Evolutionary conservation across 2,797 vertebrate genomes (phyloP).

Genomic region (Taenioides sp.): DNA sequence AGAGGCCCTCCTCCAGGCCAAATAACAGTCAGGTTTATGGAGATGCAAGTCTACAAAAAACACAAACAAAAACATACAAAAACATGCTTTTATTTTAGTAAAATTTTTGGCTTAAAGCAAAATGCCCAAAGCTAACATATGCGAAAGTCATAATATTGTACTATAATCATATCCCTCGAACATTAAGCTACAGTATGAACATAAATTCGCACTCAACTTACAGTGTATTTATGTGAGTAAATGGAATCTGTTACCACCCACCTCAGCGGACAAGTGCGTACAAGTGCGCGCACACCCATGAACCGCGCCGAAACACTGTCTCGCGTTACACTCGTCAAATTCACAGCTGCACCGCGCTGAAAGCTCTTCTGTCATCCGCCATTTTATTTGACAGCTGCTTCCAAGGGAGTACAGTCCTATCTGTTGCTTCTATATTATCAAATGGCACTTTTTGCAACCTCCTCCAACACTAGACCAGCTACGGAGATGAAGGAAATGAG

Average conservation of each 20-base stretch:
- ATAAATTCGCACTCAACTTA: background rate
- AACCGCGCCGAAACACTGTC: slow-evolving; percentile 49
- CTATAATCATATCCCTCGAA: background rate
- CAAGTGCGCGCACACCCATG: slow-evolving; percentile 28
- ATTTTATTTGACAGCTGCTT: slow-evolving; percentile 74
- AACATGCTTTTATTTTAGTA: no score
- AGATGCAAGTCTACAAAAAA: no score
- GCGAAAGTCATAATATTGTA: background rate
- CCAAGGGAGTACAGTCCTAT: slow-evolving; percentile 50
- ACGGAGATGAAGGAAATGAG: slow-evolving; percentile 62
- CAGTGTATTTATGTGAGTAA: background rate
- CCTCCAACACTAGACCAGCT: slow-evolving; percentile 63
- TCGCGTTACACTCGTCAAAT: slow-evolving; percentile 52
- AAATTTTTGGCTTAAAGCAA: no score
- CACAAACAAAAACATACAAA: no score
- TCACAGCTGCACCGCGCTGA: slow-evolving; percentile 72
- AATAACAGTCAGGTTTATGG: no score
- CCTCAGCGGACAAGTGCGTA: slow-evolving; percentile 12
- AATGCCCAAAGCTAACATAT: no score
- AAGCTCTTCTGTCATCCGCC: slow-evolving; percentile 65
- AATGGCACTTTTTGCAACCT: slow-evolving; percentile 49
- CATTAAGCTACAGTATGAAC: background rate
- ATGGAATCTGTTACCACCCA: slow-evolving; percentile 1
- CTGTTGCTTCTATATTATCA: slow-evolving; percentile 60
- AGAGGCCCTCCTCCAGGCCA: no score